These are phyloP conservation scores for Eupristina koningsbergeri DNA, from an alignment of 1,140 invertebrate species.

Conservation along the genomic window DNA sequence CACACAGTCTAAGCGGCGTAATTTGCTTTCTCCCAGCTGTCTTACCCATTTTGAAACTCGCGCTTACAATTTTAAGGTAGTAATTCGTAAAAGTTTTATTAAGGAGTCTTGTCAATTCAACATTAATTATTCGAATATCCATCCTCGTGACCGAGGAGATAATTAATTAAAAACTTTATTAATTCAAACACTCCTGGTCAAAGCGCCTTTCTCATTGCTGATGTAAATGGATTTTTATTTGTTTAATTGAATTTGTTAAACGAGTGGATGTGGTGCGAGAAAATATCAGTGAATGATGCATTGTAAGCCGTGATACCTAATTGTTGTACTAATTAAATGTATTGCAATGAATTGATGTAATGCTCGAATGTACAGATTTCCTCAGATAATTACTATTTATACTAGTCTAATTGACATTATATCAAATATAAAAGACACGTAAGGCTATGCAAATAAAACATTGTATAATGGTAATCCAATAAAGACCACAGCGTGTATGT, in stretches of 20 bases:
- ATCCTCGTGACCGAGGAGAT: not conserved
- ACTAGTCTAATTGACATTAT: constrained; percentile 2
- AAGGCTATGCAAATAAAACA: constrained; percentile 25
- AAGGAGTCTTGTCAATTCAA: not conserved
- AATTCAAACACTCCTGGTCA: not conserved
- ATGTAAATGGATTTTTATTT: not conserved
- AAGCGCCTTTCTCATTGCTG: not conserved
- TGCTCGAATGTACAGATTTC: not conserved
- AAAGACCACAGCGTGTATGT: constrained; percentile 19
- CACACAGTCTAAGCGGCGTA: not conserved
- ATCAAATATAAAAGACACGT: constrained; percentile 2
- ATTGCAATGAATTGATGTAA: not conserved
- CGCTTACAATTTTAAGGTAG: not conserved
- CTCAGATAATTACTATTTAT: constrained; percentile 9
- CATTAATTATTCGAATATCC: not conserved
- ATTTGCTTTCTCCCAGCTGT: not conserved
- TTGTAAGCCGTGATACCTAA: too few species aligned
- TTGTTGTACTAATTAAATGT: not conserved
- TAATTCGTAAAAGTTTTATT: not conserved
- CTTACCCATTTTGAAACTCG: too few species aligned
- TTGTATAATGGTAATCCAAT: constrained; percentile 11
- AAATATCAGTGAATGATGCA: not conserved
- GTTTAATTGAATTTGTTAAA: not conserved
- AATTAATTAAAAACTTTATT: constrained; percentile 1
- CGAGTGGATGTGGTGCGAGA: not conserved